phyloP scores from a whole-genome alignment of 2,888 invertebrate species.

The Heliconius erato region DNA sequence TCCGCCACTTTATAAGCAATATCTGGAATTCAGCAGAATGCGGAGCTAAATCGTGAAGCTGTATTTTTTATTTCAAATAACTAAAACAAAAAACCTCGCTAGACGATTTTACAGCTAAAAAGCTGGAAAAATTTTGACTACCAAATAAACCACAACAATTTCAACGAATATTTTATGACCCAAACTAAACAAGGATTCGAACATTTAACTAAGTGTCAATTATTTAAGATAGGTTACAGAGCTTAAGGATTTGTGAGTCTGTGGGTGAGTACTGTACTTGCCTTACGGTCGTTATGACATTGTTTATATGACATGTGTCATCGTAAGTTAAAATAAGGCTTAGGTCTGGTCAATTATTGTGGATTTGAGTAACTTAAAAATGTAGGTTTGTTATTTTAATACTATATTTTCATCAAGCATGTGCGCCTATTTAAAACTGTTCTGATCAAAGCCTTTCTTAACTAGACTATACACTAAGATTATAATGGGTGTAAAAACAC shows the following conservation, averaged over 20 bases:
- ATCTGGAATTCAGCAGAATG: too few relatives aligned
- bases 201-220: slow-evolving; percentile 24
- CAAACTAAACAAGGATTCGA: slow-evolving; percentile 5
- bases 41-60: too few relatives aligned
- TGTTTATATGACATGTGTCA: slow-evolving; percentile 65
- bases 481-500: too few relatives aligned
- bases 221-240: slow-evolving; percentile 28
- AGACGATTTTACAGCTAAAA: too few relatives aligned
- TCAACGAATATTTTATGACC: neutral
- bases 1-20: too few relatives aligned
- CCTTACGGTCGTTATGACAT: slow-evolving; percentile 78
- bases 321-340: slow-evolving; percentile 32
- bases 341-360: slow-evolving; percentile 29
- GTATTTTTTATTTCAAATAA: too few relatives aligned
- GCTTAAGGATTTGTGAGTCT: slow-evolving; percentile 74
- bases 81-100: too few relatives aligned
- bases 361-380: neutral
- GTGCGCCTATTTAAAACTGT: neutral
- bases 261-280: slow-evolving; percentile 67
- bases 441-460: neutral
- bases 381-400: neutral
- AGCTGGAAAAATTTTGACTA: neutral
- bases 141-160: neutral
- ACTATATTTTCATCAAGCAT: neutral
- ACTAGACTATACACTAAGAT: too few relatives aligned